phyloP scores from a whole-genome alignment of 2,797 vertebrate genomes.

The Protosalanx chinensis region DNA sequence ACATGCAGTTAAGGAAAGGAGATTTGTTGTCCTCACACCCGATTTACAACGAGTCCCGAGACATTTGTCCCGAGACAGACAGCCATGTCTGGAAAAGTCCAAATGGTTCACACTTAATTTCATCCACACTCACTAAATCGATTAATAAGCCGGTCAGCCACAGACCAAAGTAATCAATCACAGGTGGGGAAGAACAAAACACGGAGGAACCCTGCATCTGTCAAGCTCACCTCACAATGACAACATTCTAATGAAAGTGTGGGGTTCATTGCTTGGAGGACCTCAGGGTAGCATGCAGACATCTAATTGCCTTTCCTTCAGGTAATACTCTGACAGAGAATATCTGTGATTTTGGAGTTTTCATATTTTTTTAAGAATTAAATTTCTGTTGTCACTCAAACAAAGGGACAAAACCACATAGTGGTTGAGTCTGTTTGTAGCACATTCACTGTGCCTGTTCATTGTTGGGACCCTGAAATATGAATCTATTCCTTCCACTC shows the following conservation, averaged over 20 bases:
- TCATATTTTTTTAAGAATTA: neutral
- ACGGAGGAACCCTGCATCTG: conserved; percentile 23
- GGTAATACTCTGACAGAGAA: conserved; percentile 22
- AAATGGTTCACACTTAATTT: conserved; percentile 48
- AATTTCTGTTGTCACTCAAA: neutral
- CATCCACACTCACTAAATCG: conserved; percentile 59
- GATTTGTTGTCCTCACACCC: conserved; percentile 44
- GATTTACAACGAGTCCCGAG: conserved; percentile 46
- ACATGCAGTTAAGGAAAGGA: conserved; percentile 22
- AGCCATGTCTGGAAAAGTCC: conserved; percentile 36
- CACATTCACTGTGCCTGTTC: neutral
- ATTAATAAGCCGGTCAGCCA: conserved; percentile 69
- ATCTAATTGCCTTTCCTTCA: conserved; percentile 38
- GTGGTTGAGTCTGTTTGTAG: conserved; percentile 17
- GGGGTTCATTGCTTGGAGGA: conserved; percentile 28
- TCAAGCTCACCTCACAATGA: conserved; percentile 22
- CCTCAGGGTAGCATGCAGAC: conserved; percentile 27
- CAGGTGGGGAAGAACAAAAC: conserved; percentile 42
- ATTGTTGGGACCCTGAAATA: neutral
- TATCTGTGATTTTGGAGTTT: conserved; percentile 1
- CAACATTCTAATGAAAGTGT: conserved; percentile 25
- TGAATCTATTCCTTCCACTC: neutral
- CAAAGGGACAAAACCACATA: neutral
- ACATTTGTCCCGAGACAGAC: too few species aligned
- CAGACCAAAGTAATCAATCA: conserved; percentile 70